Conservation (phyloP, 2,797 vertebrate genomes). For the Echiichthys vipera region DNA sequence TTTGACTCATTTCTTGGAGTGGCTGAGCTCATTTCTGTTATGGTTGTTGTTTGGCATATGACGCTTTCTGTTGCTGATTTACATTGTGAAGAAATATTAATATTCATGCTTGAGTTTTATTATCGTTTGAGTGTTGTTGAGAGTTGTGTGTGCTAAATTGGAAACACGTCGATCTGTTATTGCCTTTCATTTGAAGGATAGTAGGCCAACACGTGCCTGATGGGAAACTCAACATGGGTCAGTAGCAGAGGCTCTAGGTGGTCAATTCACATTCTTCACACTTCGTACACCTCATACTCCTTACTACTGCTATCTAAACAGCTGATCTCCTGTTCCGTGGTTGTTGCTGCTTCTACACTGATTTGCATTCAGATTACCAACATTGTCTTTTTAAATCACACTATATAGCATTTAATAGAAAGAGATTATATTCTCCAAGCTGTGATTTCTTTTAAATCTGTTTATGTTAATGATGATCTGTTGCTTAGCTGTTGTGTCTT, state of each 20-base stretch:
- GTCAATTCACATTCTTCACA: background rate
- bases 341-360: background rate
- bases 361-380: background rate
- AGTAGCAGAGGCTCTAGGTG: background rate
- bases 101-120: background rate
- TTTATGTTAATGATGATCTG: background rate
- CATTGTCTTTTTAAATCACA: too few relatives aligned
- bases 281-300: background rate
- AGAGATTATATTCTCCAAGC: background rate
- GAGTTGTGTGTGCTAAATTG: background rate
- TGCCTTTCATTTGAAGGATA: background rate
- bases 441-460: background rate
- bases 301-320: background rate
- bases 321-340: background rate
- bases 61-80: conserved; percentile 2
- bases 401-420: background rate
- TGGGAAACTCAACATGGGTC: background rate
- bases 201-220: background rate
- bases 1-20: background rate
- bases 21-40: background rate
- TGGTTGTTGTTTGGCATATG: background rate
- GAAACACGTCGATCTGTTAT: background rate
- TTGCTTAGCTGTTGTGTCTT: background rate
- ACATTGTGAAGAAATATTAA: background rate
- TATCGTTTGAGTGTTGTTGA: background rate